Evolutionary conservation across 2,888 invertebrate genomes (phyloP).

Genomic region (Ashinkailepas kermadecensis): DNA sequence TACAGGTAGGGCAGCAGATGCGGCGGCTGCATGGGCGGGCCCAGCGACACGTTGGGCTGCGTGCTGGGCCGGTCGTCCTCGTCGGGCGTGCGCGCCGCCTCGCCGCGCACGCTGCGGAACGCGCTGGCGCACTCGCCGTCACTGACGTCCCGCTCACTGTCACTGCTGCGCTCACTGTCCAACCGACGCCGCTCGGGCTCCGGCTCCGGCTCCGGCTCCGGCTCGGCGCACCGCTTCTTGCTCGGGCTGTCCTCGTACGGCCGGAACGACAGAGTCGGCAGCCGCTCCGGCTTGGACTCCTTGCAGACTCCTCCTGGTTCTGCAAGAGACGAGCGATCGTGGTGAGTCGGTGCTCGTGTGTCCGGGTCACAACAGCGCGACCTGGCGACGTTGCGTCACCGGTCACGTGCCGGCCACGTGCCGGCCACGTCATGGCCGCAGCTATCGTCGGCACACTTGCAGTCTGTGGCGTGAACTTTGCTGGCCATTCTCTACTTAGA

Average conservation of each 20-base stretch:
- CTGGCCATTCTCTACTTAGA: too few relatives aligned
- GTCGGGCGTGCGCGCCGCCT: slow-evolving; percentile 55
- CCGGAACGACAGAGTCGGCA: slow-evolving; percentile 10
- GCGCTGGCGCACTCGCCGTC: slow-evolving; percentile 33
- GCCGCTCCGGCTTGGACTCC: neutral
- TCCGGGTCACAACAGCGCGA: too few relatives aligned
- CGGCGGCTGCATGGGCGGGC: slow-evolving; percentile 84
- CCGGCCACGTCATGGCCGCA: too few relatives aligned
- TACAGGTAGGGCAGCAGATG: slow-evolving; percentile 85
- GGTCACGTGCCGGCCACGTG: too few relatives aligned
- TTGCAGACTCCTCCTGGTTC: neutral
- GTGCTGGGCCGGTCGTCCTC: neutral
- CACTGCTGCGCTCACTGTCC: slow-evolving; percentile 11
- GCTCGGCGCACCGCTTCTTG: slow-evolving; percentile 3
- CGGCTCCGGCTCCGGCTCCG: neutral
- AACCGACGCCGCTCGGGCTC: neutral
- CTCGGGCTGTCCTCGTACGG: slow-evolving; percentile 23
- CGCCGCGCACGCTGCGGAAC: slow-evolving; percentile 35
- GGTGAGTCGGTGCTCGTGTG: too few relatives aligned
- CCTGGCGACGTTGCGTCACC: too few relatives aligned
- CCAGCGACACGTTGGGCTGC: slow-evolving; percentile 80
- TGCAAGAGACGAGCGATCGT: neutral
- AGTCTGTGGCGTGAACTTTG: too few relatives aligned
- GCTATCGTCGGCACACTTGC: too few relatives aligned
- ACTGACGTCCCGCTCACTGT: slow-evolving; percentile 25